Conservation (phyloP, 2,888 invertebrate genomes). For the Microplitis manilae region DNA sequence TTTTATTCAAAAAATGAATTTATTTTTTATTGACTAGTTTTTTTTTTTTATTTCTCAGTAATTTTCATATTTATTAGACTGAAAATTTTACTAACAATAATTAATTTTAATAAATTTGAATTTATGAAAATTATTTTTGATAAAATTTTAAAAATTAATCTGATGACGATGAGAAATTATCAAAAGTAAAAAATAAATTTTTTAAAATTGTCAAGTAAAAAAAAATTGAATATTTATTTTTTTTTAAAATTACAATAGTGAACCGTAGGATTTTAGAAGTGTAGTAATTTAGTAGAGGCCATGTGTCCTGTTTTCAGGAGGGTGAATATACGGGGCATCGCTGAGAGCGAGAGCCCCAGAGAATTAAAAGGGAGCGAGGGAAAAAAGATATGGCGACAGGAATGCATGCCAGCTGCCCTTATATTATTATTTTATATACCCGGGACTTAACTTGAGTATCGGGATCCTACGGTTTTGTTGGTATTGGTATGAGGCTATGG, state of each 20-base stretch:
- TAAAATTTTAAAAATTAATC: too few species aligned
- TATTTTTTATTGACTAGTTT: too few species aligned
- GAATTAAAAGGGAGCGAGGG: constrained; percentile 36
- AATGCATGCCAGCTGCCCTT: constrained; percentile 66
- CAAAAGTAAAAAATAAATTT: too few species aligned
- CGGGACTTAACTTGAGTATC: too few species aligned
- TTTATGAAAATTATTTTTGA: too few species aligned
- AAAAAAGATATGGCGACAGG: constrained; percentile 54
- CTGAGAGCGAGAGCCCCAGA: constrained; percentile 22
- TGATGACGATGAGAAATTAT: too few species aligned
- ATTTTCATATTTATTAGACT: too few species aligned
- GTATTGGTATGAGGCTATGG: constrained; percentile 13
- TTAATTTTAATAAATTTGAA: too few species aligned
- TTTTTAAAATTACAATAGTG: not conserved
- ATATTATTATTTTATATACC: constrained; percentile 62
- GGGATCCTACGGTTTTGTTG: constrained; percentile 16
- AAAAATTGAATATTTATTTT: not conserved
- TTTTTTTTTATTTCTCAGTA: too few species aligned
- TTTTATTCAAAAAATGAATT: too few species aligned
- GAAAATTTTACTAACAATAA: too few species aligned
- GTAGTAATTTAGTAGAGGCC: not conserved
- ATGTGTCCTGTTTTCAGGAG: constrained; percentile 3
- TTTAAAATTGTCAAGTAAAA: not conserved
- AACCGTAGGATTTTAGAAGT: not conserved
- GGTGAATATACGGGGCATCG: constrained; percentile 29